Base-by-base conservation (phyloP, 2,888 invertebrate genomes). In the Blomia tropicalis region DNA sequence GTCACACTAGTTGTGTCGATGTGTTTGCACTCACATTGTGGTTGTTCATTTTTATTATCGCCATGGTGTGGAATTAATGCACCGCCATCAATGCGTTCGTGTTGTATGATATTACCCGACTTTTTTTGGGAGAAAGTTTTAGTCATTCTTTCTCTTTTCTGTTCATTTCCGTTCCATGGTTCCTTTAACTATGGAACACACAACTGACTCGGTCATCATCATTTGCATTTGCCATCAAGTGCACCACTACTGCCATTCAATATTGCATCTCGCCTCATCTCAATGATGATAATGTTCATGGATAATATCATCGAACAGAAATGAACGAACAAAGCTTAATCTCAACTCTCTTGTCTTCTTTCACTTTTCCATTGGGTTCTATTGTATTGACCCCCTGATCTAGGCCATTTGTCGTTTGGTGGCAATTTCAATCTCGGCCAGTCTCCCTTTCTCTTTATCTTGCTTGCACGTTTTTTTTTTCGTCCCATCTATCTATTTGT, bases 151-250 rank as follows among this genome's bases (percentile, higher is more conserved):
- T n/a, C n/a, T n/a, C n/a, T n/a, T n/a, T n/a, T n/a, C n/a, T n/a
- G n/a, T n/a, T n/a, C n/a, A n/a, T n/a, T n/a, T n/a, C n/a, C n/a
- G n/a, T n/a, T n/a, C n/a, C n/a, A n/a, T n/a, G n/a, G n/a, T n/a
- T n/a, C n/a, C n/a, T n/a, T n/a, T n/a, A n/a, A n/a, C n/a, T n/a
- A n/a, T n/a, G n/a, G n/a, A n/a, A n/a, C n/a, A n/a, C n/a, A n/a
- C 36, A 36, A 36, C 36, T 36, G 36, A 17, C 36, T 36, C 36
- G 51, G n/a, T 47, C 51, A 47, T 47, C 51, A 47, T 47, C 51
- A 47, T 47, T 47, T 47, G 51, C 51, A 47, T 47, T n/a, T 47
- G 51, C 51, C 51, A 47, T 47, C 51, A 47, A 47, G 51, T 47
- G 51, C 51, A 47, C 51, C 22, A 27, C n/a, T 14, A 17, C 14